Evolutionary conservation across 2,113 vertebrate species (phyloP), one percentile per base, ranked within the genome.

Genomic region (Zapus hudsonius): DNA sequence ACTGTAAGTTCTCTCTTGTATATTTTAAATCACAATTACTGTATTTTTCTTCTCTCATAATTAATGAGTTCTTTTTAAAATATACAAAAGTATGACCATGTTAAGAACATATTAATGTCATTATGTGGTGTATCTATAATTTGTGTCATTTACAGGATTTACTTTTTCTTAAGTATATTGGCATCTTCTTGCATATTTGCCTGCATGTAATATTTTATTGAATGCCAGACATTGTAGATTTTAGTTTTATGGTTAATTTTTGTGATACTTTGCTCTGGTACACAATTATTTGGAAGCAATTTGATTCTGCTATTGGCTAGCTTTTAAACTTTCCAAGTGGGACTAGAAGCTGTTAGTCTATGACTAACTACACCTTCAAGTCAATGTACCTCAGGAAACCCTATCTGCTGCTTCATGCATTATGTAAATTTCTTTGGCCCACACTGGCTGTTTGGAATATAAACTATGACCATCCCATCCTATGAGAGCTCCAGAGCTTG

Each of bases 271-370:
- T 64, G 27, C 78, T 89, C 69, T 83, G n/a, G 27, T 29, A 82
- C n/a, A 91, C 33, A 66, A 33, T 52, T 90, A 89, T 85, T 86
- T 86, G 44, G 69, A 82, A 89, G 72, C 31, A 88, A 8, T 79
- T 63, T 79, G 31, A 83, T 55, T 12, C 29, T 69, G 81, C 69
- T 11, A 38, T 73, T 31, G 7, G 4, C 23, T 90, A 72, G 16
- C 40, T 92, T 72, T 93, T 87, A 80, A 64, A 9, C 7, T 93
- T 90, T 88, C 15, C 4, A 33, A 61, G 0, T 73, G n/a, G 69
- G 31, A 42, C 12, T 16, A 61, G 12, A 7, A 59, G 17, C 2
- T 13, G 88, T 87, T 74, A 78, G 20, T 73, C 0, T 17, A 27
- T 52, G 42, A 31, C 16, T 91, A 40, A 80, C 69, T 93, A 29